These are phyloP conservation scores for Pycnonotus jocosus DNA, from an alignment of 2,113 vertebrate genomes.

Conservation along the genomic window DNA sequence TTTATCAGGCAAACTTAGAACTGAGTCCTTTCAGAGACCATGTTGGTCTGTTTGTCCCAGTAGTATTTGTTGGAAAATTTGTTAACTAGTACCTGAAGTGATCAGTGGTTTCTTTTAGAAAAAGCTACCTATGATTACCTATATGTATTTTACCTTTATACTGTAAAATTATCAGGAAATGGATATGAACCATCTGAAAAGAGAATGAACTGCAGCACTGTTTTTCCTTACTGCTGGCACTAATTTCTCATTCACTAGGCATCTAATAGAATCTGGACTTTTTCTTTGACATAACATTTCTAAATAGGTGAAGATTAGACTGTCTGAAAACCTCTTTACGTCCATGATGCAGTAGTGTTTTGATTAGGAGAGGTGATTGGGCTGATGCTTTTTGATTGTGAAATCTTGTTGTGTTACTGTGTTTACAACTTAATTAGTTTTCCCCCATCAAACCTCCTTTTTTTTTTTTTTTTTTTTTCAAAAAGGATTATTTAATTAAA, in stretches of 20 bases:
- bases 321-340: neutral
- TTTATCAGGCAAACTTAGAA: neutral
- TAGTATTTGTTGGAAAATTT: neutral
- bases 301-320: neutral
- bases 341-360: neutral
- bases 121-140: neutral
- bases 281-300: neutral
- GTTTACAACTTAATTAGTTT: neutral
- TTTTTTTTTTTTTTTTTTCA: too few relatives aligned
- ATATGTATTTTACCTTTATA: neutral
- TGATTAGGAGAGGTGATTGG: neutral
- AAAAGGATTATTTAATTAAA: too few relatives aligned
- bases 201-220: neutral
- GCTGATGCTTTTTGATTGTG: neutral
- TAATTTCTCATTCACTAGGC: neutral
- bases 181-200: neutral
- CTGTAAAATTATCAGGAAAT: neutral
- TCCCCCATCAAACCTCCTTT: rapidly evolving
- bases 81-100: neutral
- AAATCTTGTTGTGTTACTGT: neutral
- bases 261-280: neutral
- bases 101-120: neutral
- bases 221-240: neutral
- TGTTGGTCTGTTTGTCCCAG: neutral
- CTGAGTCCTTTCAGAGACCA: neutral